Evolutionary conservation across 2,113 vertebrate genomes (phyloP), one percentile per base, ranked within the genome.

Genomic region (Hyperopisus bebe): DNA sequence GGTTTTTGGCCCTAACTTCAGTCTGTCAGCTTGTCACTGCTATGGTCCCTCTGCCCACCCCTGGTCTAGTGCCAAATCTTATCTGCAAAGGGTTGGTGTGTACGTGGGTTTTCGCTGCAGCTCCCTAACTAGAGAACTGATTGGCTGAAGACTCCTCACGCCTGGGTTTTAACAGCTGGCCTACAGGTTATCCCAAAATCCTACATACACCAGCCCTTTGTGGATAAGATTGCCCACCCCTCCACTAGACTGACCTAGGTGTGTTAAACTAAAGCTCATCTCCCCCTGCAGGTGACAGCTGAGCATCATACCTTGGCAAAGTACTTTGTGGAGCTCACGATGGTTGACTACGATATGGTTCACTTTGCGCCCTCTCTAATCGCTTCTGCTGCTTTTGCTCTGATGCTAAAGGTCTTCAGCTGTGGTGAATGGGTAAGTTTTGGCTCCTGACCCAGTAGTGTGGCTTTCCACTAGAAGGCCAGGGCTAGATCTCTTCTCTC

Each of bases 261-360:
- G 48, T 50, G 48, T 10, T 47, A 50, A 50, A 70, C n/a, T 27
- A 4, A 70, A 74, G 31, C 13, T 35, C 4, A 27, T 17, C 13
- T n/a, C 17, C 35, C 35, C 70, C 62, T 10, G 3, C 90, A 98
- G 97, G 96, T 96, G 1, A 95, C 96, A 1, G 93, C 95, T 0
- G 93, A 97, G 66, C 95, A 97, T 7, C 95, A 97, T 84, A 92
- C 95, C 0, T 90, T 98, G 90, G 96, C 97, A 0, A 97, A 97
- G 89, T 98, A 98, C 90, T 92, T 99, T 51, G 96, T 97, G 92
- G 97, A 99, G 91, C 92, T 98, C 13, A 96, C 95, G 13, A 95
- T 97, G 94, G 31, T 97, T 0, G 97, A 98, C 92, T 98, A 97
- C 0, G 95, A 98, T 0, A 98, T 97, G 96, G 95, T 96, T 88